Conservation (phyloP, 2,113 vertebrate genomes). For the Coptodon rendalli region DNA sequence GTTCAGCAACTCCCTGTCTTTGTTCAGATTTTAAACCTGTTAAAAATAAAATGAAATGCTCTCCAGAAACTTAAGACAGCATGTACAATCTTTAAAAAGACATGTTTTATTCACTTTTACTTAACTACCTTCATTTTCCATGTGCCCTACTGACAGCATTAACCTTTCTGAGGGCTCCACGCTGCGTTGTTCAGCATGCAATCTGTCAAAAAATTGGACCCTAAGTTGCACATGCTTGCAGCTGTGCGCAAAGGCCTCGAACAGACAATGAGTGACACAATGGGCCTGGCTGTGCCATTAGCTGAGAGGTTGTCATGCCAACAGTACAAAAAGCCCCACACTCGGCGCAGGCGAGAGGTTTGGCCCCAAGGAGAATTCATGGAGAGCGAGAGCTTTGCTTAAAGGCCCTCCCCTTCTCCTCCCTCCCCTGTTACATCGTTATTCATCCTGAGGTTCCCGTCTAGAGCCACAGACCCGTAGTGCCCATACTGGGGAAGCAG, state of each 20-base stretch:
- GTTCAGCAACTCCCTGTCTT: background rate
- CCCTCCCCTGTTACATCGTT: conserved; percentile 16
- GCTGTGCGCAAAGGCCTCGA: conserved; percentile 28
- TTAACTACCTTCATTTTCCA: background rate
- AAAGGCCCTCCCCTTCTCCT: conserved; percentile 10
- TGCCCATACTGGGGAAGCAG: background rate
- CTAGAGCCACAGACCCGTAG: background rate
- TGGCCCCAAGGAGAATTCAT: conserved; percentile 14
- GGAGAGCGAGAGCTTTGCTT: background rate
- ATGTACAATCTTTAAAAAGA: background rate
- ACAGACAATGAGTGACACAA: conserved; percentile 38
- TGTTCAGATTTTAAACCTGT: background rate
- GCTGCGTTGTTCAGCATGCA: background rate
- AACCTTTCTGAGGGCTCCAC: background rate
- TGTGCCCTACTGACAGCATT: background rate
- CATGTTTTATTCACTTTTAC: background rate
- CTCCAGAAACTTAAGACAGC: background rate
- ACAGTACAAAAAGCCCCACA: conserved; percentile 28
- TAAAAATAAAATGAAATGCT: background rate
- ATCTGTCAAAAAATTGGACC: conserved; percentile 20
- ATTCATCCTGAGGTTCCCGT: background rate
- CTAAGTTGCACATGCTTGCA: conserved; percentile 13
- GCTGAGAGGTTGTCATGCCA: conserved; percentile 56
- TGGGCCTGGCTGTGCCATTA: conserved; percentile 19
- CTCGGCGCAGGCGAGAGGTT: background rate